Percentiles rank a stretch among this genome's conserved stretches.
Evolutionary conservation across 1,140 invertebrate species (phyloP).

Genomic region (Schlechtendalia chinensis): DNA sequence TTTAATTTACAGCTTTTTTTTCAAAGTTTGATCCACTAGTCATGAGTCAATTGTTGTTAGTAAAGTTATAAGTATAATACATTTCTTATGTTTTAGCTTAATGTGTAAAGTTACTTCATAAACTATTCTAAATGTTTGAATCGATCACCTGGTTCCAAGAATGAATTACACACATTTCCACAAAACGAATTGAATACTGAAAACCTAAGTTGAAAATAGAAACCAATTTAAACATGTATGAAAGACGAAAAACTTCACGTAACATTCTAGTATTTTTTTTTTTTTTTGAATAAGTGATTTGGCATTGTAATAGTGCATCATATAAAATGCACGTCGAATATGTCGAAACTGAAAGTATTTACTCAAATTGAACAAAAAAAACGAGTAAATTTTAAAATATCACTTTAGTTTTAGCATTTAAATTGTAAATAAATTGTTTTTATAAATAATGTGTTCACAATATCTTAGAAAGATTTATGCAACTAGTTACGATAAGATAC

Average conservation of each 20-base stretch:
- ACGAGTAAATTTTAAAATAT: too few species aligned
- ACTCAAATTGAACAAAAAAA: too few species aligned
- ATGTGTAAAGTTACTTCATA: conserved; percentile 16
- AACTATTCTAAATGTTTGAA: conserved; percentile 26
- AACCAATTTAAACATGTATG: neutral
- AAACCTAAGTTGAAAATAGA: neutral
- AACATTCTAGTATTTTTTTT: neutral
- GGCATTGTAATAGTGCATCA: neutral
- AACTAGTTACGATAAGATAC: too few species aligned
- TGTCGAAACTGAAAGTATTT: too few species aligned
- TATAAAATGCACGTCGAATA: too few species aligned
- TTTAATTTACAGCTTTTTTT: conserved; percentile 3
- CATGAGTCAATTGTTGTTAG: conserved; percentile 4
- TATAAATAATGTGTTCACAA: too few species aligned
- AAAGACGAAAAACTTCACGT: neutral
- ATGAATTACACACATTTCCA: neutral
- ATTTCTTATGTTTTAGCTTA: conserved; percentile 12
- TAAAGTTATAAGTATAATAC: conserved; percentile 25
- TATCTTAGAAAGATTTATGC: too few species aligned
- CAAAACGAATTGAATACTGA: neutral
- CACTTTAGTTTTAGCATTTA: too few species aligned
- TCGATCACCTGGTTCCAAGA: conserved; percentile 22
- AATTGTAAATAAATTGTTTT: too few species aligned
- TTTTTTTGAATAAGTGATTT: neutral
- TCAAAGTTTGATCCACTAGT: neutral